These are phyloP conservation scores for Encarsia formosa DNA, from an alignment of 2,888 invertebrate genomes.

Conservation along the genomic window DNA sequence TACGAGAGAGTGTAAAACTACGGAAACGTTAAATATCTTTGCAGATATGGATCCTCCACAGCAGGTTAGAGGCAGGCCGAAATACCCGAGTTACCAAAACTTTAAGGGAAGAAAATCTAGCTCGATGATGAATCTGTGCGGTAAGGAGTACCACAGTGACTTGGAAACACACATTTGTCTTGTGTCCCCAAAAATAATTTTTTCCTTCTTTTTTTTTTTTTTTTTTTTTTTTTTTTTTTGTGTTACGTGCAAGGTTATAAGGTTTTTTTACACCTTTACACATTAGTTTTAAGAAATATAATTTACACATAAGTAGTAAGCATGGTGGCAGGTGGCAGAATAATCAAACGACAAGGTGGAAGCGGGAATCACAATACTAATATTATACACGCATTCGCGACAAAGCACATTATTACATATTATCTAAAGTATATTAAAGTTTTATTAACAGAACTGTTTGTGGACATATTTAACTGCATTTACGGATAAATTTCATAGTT, in stretches of 20 bases:
- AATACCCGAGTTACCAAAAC: conserved; percentile 82
- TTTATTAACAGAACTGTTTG: conserved; percentile 9
- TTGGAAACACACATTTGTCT: conserved; percentile 29
- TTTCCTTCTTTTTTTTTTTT: background rate
- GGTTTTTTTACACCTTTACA: conserved; percentile 22
- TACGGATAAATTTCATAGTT: background rate
- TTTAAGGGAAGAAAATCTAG: conserved; percentile 89
- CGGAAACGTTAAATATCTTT: conserved; percentile 66
- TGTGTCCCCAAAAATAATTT: conserved; percentile 5
- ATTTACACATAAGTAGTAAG: conserved; percentile 37
- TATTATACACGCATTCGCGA: conserved; percentile 13
- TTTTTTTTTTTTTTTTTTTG: background rate
- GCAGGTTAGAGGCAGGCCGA: conserved; percentile 79
- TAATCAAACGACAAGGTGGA: conserved; percentile 35
- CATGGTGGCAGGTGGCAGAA: conserved; percentile 45
- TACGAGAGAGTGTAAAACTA: conserved; percentile 52
- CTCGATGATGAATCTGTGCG: conserved; percentile 93
- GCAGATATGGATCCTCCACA: conserved; percentile 77
- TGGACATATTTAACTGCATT: background rate
- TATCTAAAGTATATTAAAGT: conserved; percentile 14
- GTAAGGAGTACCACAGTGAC: conserved; percentile 66
- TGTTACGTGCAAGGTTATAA: conserved; percentile 7
- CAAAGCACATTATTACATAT: conserved; percentile 19
- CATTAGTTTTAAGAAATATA: conserved; percentile 16
- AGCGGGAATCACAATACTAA: conserved; percentile 30